Evolutionary conservation across 1,140 invertebrate species (phyloP).

Genomic region (Nephotettix cincticeps): DNA sequence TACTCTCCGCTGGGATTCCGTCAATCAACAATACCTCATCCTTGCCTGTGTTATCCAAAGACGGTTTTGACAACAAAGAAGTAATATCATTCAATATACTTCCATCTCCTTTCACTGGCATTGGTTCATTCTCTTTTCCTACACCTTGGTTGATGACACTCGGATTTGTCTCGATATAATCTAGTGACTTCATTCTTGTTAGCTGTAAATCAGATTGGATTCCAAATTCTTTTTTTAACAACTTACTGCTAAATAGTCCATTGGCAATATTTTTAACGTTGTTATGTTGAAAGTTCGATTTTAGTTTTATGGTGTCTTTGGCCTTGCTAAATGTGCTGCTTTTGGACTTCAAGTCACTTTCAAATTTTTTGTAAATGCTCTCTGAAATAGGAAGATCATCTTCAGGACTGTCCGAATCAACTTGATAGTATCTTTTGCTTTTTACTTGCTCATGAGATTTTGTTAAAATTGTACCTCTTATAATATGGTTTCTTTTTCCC

Average conservation of each 20-base stretch:
- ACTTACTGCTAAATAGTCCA: slow-evolving; percentile 9
- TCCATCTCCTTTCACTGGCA: neutral
- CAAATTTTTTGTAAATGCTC: neutral
- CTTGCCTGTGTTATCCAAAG: neutral
- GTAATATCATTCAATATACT: neutral
- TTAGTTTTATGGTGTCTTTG: neutral
- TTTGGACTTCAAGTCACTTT: neutral
- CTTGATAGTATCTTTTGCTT: slow-evolving; percentile 40
- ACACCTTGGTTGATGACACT: neutral
- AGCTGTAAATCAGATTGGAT: slow-evolving; percentile 5
- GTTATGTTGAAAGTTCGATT: slow-evolving; percentile 7
- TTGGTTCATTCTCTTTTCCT: neutral
- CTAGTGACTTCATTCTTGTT: slow-evolving; percentile 1
- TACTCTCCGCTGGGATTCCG: slow-evolving; percentile 46
- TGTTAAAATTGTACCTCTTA: slow-evolving; percentile 44
- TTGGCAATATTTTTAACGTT: slow-evolving; percentile 6
- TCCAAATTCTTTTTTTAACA: slow-evolving; percentile 13
- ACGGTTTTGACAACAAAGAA: neutral
- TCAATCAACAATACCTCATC: slow-evolving; percentile 27
- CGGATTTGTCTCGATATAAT: slow-evolving; percentile 1
- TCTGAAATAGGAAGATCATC: neutral
- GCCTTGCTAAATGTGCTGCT: slow-evolving; percentile 1
- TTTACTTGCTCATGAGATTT: slow-evolving; percentile 46
- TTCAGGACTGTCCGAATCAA: neutral
- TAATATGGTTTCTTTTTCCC: slow-evolving; percentile 33